These are phyloP conservation scores for Matsumyia berberina DNA, from an alignment of 2,888 invertebrate species.

Conservation along the genomic window DNA sequence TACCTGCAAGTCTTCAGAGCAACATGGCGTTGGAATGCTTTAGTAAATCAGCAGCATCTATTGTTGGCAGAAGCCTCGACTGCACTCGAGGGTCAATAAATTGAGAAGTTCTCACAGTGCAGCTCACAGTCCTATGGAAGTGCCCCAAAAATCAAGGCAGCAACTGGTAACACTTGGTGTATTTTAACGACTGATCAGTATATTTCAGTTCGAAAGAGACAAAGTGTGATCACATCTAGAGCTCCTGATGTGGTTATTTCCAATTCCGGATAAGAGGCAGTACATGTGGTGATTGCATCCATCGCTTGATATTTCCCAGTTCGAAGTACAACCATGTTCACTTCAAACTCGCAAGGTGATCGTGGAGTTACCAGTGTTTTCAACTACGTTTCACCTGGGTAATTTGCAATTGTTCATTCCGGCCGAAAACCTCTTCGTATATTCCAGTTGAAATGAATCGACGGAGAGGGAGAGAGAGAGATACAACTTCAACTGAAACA, in stretches of 20 bases:
- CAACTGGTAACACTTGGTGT: constrained; percentile 64
- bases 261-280: constrained; percentile 12
- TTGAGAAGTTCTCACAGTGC: not conserved
- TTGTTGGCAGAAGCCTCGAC: constrained; percentile 44
- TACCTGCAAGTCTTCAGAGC: constrained; percentile 59
- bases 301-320: constrained; percentile 43
- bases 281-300: constrained; percentile 8
- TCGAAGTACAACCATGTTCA: constrained; percentile 38
- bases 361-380: not conserved
- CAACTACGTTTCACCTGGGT: constrained; percentile 46
- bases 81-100: not conserved
- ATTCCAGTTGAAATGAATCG: constrained; percentile 56
- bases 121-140: constrained; percentile 2
- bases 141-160: constrained; percentile 21
- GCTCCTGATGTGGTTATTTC: constrained; percentile 14
- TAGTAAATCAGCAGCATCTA: constrained; percentile 38
- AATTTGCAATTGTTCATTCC: constrained; percentile 50
- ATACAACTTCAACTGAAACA: constrained; percentile 2
- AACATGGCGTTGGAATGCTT: constrained; percentile 55
- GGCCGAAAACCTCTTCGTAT: constrained; percentile 61
- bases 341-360: not conserved
- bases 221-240: not conserved
- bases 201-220: constrained; percentile 64
- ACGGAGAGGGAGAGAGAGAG: constrained; percentile 3
- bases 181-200: constrained; percentile 64